Base-by-base conservation (phyloP, 2,797 vertebrate genomes). In the Lophius americanus region DNA sequence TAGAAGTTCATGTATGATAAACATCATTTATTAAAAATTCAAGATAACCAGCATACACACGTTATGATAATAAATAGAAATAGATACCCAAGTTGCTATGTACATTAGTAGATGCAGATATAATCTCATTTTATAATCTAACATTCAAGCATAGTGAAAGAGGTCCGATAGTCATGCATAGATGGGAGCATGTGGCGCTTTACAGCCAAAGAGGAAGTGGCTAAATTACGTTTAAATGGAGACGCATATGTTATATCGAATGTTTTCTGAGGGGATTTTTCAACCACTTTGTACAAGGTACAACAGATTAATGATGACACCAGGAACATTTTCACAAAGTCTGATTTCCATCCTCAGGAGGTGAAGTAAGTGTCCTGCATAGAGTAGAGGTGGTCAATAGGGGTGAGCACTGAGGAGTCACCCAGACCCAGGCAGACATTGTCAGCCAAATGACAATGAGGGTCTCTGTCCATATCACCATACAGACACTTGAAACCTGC, bases 361-460 rank as follows among this genome's bases (percentile, higher is more conserved):
- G 98, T 94, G 83, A 99, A 99, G 92, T 99, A 99, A 10, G 97
- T 98, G 91, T 95, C 97, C 89, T 99, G 98, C 98, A 99, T 99
- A 81, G 98, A 99, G 91, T 97, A 98, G 68, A 99, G 95, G 64
- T 95, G 94, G 84, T 98, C 98, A 2, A 99, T 99, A 35, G 98
- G 98, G 69, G 97, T 99, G 67, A 97, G 95, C 74, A 95, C 85
- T 2, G 95, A 95, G 0, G 93, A 83, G 7, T 96, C 95, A 0
- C 91, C 91, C 1, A 94, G 91, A 37, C 95, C 89, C 7, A 97
- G 91, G 84, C 94, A 96, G 90, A 96, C 94, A 61, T 91, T 94
- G 84, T 97, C 95, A 0, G 93, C 88, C 78, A 96, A 82, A 70
- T 94, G 94, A 89, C 93, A 95, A 83, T 97, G 93, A 50, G 93